Percentiles rank a stretch among this genome's conserved stretches.
Evolutionary conservation across 1,140 invertebrate species (phyloP).

Genomic region (Limonius californicus): DNA sequence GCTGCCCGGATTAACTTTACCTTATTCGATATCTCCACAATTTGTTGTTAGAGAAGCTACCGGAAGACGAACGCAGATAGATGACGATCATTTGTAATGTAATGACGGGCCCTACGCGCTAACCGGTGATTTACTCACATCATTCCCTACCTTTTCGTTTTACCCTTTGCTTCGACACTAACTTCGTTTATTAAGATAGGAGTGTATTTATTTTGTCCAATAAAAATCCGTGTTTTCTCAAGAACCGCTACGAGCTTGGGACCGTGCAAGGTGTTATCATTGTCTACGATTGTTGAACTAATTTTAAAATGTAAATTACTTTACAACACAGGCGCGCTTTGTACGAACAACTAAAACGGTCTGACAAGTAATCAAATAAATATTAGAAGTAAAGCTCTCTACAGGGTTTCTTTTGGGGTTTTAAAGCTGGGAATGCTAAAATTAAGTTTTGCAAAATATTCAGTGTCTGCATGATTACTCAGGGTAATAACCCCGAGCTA

Average conservation of each 20-base stretch:
- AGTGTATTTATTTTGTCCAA: conserved; percentile 2
- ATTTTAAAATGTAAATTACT: conserved; percentile 16
- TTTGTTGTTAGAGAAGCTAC: conserved; percentile 25
- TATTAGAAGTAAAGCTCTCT: too few species aligned
- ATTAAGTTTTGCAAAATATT: too few species aligned
- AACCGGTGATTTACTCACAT: conserved; percentile 31
- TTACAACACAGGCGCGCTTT: not conserved
- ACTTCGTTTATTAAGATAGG: conserved; percentile 7
- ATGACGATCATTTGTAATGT: conserved; percentile 31
- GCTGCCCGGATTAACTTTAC: conserved; percentile 8
- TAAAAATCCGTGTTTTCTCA: not conserved
- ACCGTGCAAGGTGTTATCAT: too few species aligned
- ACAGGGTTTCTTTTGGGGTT: too few species aligned
- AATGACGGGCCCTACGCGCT: conserved; percentile 26
- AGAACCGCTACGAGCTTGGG: not conserved
- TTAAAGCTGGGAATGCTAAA: too few species aligned
- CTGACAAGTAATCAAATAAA: too few species aligned
- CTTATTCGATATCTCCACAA: conserved; percentile 22
- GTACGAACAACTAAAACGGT: too few species aligned
- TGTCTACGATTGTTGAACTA: conserved; percentile 9
- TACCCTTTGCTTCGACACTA: conserved; percentile 2
- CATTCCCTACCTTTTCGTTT: conserved; percentile 22
- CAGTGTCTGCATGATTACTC: too few species aligned
- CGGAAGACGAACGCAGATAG: conserved; percentile 30
- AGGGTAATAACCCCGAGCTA: too few species aligned